These are phyloP conservation scores for Neocloeon triangulifer DNA, from an alignment of 1,140 invertebrate genomes.

Conservation along the genomic window DNA sequence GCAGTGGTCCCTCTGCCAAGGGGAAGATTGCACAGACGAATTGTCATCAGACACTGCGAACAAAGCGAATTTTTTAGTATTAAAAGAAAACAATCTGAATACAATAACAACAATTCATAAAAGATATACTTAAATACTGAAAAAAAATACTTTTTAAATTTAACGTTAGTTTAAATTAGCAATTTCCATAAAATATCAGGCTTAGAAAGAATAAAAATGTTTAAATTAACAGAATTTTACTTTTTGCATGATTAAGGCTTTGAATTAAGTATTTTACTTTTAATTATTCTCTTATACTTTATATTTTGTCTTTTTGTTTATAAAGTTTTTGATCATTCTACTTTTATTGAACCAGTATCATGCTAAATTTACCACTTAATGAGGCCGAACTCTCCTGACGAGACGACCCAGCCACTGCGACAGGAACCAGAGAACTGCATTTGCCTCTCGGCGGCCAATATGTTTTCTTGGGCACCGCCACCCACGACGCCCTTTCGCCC, in stretches of 20 bases:
- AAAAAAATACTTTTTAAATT: background rate
- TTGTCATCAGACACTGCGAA: slow-evolving; percentile 62
- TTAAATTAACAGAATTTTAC: background rate
- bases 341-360: too few relatives aligned
- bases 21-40: slow-evolving; percentile 66
- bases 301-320: background rate
- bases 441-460: slow-evolving; percentile 49
- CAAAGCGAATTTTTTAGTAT: slow-evolving; percentile 5
- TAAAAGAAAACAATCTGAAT: background rate
- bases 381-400: slow-evolving; percentile 32
- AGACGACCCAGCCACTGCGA: slow-evolving; percentile 33
- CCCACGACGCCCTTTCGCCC: slow-evolving; percentile 59
- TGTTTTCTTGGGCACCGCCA: slow-evolving; percentile 63
- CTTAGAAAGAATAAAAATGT: background rate
- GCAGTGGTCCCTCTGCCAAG: slow-evolving; percentile 66
- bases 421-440: slow-evolving; percentile 11
- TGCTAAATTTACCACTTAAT: slow-evolving; percentile 27
- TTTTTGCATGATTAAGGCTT: background rate
- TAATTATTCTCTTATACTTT: background rate
- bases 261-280: background rate
- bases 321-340: too few relatives aligned
- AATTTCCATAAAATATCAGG: background rate
- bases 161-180: background rate
- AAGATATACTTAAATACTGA: slow-evolving; percentile 2
- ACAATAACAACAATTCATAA: background rate